Percentiles rank a stretch among this genome's conserved stretches.
Conservation (phyloP, 1,140 invertebrate genomes). For the Zaprionus nigranus region DNA sequence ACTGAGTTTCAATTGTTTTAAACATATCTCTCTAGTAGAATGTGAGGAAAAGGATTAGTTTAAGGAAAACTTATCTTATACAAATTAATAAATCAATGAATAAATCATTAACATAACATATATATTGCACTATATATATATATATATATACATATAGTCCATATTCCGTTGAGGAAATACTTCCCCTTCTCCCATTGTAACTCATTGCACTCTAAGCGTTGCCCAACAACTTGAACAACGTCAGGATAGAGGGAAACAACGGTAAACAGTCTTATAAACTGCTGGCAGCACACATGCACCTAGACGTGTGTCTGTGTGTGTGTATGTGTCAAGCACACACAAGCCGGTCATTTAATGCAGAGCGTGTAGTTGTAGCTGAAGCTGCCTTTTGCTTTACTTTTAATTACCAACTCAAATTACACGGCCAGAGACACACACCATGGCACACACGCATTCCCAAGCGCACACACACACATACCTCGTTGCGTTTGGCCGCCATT, state of each 20-base stretch:
- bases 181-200: neutral
- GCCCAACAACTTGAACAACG: slow-evolving; percentile 11
- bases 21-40: too few species aligned
- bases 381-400: slow-evolving; percentile 78
- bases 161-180: neutral
- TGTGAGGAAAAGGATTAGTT: too few species aligned
- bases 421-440: slow-evolving; percentile 39
- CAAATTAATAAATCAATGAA: too few species aligned
- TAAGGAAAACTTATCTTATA: too few species aligned
- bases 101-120: too few species aligned
- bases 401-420: slow-evolving; percentile 80
- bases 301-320: slow-evolving; percentile 4
- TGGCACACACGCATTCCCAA: neutral
- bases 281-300: neutral
- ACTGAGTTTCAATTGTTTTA: too few species aligned
- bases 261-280: slow-evolving; percentile 36
- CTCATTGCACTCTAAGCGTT: slow-evolving; percentile 15
- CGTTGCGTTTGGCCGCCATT: slow-evolving; percentile 34
- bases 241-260: slow-evolving; percentile 14
- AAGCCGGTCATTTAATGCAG: slow-evolving; percentile 60
- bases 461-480: neutral
- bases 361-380: slow-evolving; percentile 30
- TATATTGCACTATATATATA: too few species aligned
- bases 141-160: too few species aligned
- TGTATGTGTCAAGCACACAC: slow-evolving; percentile 13